phyloP scores from a whole-genome alignment of 2,797 vertebrate species.

The Fratercula arctica region DNA sequence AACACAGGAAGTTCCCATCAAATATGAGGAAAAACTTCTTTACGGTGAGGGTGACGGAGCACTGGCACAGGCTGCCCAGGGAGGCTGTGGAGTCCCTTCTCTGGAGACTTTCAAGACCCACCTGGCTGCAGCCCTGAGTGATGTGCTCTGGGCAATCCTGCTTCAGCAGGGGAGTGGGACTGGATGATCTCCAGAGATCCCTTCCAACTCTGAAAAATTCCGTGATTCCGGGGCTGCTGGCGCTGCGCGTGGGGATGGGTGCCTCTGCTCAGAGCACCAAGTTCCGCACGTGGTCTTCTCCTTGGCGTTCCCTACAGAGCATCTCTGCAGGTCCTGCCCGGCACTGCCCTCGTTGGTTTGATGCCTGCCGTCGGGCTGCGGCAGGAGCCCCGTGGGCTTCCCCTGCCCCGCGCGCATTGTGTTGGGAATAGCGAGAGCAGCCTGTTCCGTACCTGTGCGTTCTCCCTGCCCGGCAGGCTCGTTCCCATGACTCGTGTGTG shows the following conservation, averaged over 20 bases:
- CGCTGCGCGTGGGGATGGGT: neutral
- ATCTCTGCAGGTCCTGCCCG: neutral
- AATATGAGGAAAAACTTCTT: too few species aligned
- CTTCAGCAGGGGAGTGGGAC: too few species aligned
- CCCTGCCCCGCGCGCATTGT: fast-evolving
- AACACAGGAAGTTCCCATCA: too few species aligned
- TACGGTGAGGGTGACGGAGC: too few species aligned
- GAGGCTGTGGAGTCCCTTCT: too few species aligned
- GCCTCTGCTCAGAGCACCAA: neutral
- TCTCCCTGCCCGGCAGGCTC: neutral
- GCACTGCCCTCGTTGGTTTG: neutral
- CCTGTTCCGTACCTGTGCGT: fast-evolving
- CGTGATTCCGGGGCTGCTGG: neutral
- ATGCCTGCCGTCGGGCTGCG: neutral
- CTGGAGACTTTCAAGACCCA: too few species aligned
- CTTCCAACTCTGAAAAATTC: too few species aligned
- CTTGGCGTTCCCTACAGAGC: neutral
- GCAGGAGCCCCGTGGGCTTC: neutral
- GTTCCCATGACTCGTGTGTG: fast-evolving
- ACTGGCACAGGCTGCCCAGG: too few species aligned
- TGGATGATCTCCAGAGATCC: too few species aligned
- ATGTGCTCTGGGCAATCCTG: too few species aligned
- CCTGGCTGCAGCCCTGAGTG: too few species aligned
- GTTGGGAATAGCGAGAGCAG: neutral
- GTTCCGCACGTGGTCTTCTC: neutral